Evolutionary conservation across 2,888 invertebrate species (phyloP).

Genomic region (Rhagonycha lutea): DNA sequence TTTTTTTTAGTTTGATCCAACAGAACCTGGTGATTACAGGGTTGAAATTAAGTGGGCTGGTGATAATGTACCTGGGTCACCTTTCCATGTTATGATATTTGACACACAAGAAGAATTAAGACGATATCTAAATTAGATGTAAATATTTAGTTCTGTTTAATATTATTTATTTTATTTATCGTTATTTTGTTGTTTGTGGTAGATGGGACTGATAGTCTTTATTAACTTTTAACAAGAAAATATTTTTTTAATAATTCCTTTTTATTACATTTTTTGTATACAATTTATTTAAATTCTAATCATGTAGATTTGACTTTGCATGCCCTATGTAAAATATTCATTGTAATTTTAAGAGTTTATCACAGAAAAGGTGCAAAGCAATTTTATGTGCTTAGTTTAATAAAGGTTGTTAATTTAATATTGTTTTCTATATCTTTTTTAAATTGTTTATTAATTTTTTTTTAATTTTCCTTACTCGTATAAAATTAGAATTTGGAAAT

Average conservation of each 20-base stretch:
- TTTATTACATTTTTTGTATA: neutral
- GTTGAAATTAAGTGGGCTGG: conserved; percentile 98
- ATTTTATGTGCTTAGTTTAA: neutral
- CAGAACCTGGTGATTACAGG: conserved; percentile 97
- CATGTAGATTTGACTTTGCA: neutral
- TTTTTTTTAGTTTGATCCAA: conserved; percentile 82
- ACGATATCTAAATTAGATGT: conserved; percentile 61
- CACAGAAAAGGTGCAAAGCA: neutral
- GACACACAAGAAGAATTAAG: conserved; percentile 96
- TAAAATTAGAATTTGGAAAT: no score
- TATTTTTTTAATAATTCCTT: neutral
- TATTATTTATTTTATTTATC: conserved; percentile 26
- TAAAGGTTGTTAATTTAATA: neutral
- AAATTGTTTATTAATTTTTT: no score
- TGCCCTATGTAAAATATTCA: neutral
- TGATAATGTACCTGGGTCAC: conserved; percentile 96
- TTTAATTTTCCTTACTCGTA: no score
- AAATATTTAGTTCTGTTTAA: conserved; percentile 27
- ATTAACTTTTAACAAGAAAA: neutral
- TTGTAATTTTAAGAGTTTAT: neutral
- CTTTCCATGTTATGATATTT: conserved; percentile 98
- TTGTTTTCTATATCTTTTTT: neutral
- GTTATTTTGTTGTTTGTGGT: conserved; percentile 15
- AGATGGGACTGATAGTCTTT: conserved; percentile 21
- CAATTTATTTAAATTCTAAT: neutral